These are phyloP conservation scores for Pandemis corylana DNA, from an alignment of 2,888 invertebrate genomes.

Conservation along the genomic window DNA sequence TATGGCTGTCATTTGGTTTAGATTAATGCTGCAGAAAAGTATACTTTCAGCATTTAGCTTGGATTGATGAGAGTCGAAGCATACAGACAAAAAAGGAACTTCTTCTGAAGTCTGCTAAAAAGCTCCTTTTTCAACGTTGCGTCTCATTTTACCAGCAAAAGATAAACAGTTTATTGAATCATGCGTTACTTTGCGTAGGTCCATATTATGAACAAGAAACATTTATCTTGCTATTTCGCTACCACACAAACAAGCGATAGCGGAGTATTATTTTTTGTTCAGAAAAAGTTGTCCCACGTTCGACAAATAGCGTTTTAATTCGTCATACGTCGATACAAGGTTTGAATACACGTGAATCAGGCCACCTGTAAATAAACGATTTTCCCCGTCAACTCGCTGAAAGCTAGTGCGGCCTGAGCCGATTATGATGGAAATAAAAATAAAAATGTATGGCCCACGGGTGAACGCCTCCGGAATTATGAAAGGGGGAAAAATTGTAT, in stretches of 20 bases:
- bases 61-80: no score
- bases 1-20: no score
- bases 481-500: conserved; percentile 20
- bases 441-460: conserved; percentile 19
- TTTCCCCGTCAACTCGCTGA: conserved; percentile 22
- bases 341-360: background rate
- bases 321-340: background rate
- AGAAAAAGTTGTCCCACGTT: background rate
- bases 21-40: no score
- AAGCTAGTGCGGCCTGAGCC: conserved; percentile 21
- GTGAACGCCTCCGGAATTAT: conserved; percentile 19
- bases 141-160: background rate
- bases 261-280: no score
- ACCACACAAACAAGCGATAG: no score
- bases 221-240: no score
- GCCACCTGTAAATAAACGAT: conserved; percentile 20
- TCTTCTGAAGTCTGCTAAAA: background rate
- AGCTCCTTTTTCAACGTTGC: background rate
- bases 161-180: no score
- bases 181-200: no score
- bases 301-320: background rate
- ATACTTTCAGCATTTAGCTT: no score
- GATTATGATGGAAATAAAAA: conserved; percentile 27
- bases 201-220: no score
- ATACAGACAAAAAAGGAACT: no score